Conservation (phyloP, 2,888 invertebrate species). For the Spilosoma lubricipeda region DNA sequence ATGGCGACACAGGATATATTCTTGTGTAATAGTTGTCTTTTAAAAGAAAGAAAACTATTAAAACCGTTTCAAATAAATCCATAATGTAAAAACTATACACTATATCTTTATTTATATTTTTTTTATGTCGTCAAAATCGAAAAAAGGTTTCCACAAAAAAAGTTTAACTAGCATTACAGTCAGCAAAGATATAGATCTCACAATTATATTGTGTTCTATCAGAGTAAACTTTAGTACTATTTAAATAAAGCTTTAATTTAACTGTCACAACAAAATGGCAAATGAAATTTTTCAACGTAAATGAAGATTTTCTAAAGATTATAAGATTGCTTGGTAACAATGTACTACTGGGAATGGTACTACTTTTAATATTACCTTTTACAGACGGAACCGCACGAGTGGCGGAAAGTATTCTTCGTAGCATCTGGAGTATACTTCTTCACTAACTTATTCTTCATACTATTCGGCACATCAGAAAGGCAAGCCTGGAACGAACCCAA, state of each 20-base stretch:
- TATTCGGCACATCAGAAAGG: conserved; percentile 89
- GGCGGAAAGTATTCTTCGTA: conserved; percentile 91
- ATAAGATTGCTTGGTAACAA: conserved; percentile 2
- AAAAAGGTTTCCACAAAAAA: too few relatives aligned
- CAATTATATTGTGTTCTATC: not conserved
- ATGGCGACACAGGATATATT: too few relatives aligned
- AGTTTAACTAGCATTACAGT: too few relatives aligned
- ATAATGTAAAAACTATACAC: too few relatives aligned
- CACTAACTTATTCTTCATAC: conserved; percentile 89
- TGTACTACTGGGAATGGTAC: conserved; percentile 4
- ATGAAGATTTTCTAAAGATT: not conserved
- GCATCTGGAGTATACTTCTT: conserved; percentile 90
- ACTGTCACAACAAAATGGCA: not conserved
- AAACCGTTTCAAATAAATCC: too few relatives aligned
- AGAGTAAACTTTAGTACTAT: not conserved
- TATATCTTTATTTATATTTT: too few relatives aligned
- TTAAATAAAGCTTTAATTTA: not conserved
- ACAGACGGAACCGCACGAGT: conserved; percentile 88
- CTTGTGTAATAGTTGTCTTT: too few relatives aligned
- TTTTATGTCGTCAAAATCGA: too few relatives aligned
- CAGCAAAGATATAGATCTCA: too few relatives aligned
- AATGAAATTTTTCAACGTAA: not conserved
- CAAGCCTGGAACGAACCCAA: conserved; percentile 91
- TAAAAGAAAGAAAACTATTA: too few relatives aligned
- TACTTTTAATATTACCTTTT: conserved; percentile 30